Evolutionary conservation across 30 jellyfish, hydroid and myxozoan genomes (phyloP), one percentile per base, ranked within the genome.

Genomic region (Calvadosia cruxmelitensis): DNA sequence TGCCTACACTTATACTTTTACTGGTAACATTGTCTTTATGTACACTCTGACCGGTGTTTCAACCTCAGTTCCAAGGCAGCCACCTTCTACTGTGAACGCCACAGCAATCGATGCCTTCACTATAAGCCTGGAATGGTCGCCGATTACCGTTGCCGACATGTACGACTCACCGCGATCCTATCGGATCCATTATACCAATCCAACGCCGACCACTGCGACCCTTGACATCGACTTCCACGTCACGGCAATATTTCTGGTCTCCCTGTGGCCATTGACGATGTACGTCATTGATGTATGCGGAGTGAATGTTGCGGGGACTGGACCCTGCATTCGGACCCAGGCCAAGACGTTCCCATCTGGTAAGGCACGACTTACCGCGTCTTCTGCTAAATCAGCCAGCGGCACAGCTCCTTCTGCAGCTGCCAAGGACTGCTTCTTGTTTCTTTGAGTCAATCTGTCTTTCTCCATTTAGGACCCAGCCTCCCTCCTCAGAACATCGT

Each of bases 301-400:
- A 30, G 24, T 69, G 74, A 82, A 82, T 23, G 49, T 79, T 30
- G 78, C 77, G 1, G 94, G 94, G 1, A 64, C 64, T 1, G 94
- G 94, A 20, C 94, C 94, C 30, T 82, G 94, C 51, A 76, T 73
- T 27, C 52, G 87, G 28, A 64, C 84, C n/a, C 86, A 71, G 63
- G 85, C 76, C 0, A 42, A 10, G 10, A 42, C 57, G 20, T 10
- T 5, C 57, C 57, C 57, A 20, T 42, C 57, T 10, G 57, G 57
- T 42, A 42, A 42, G 57, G 15, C n/a, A n/a, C n/a, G n/a, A n/a
- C n/a, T n/a, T n/a, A n/a, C n/a, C n/a, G n/a, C n/a, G n/a, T n/a
- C n/a, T n/a, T n/a, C n/a, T n/a, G n/a, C n/a, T n/a, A n/a, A n/a
- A n/a, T n/a, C n/a, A n/a, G n/a, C n/a, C n/a, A n/a, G n/a, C n/a